These are phyloP conservation scores for Elgonia sp. DNA, from an alignment of 2,888 invertebrate species.

Conservation along the genomic window DNA sequence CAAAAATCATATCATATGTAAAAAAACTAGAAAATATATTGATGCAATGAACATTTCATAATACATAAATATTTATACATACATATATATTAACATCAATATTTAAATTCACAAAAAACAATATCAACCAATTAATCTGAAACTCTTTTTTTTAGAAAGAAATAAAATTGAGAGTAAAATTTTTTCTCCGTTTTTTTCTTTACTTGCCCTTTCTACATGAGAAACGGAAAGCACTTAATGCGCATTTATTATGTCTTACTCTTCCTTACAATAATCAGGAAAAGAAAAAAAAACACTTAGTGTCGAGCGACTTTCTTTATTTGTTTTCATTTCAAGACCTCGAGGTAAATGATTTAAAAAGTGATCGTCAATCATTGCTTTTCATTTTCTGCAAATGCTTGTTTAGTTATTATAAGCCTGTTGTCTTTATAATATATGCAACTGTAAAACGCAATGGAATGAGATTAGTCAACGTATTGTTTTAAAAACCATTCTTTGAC, in stretches of 20 bases:
- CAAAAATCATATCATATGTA: too few relatives aligned
- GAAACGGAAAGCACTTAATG: constrained; percentile 47
- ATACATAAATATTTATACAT: too few relatives aligned
- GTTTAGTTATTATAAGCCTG: background rate
- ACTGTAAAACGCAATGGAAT: constrained; percentile 7
- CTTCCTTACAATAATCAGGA: constrained; percentile 44
- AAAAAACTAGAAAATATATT: too few relatives aligned
- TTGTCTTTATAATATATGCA: background rate
- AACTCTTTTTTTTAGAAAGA: background rate
- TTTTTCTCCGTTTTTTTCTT: background rate
- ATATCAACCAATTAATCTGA: too few relatives aligned
- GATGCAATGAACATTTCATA: constrained; percentile 21
- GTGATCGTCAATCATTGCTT: background rate
- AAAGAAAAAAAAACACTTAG: constrained; percentile 37
- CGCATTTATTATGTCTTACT: constrained; percentile 43
- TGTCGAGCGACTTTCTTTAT: constrained; percentile 40
- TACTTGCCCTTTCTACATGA: constrained; percentile 50
- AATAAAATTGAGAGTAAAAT: background rate
- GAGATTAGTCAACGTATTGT: constrained; percentile 21
- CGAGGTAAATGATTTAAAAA: constrained; percentile 1
- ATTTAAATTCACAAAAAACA: too few relatives aligned
- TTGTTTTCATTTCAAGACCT: constrained; percentile 21
- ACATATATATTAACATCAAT: too few relatives aligned
- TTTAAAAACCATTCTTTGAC: background rate
- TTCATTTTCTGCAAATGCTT: constrained; percentile 11